Evolutionary conservation across 2,113 vertebrate genomes (phyloP), one percentile per base, ranked within the genome.

Genomic region (Callionymus lyra): DNA sequence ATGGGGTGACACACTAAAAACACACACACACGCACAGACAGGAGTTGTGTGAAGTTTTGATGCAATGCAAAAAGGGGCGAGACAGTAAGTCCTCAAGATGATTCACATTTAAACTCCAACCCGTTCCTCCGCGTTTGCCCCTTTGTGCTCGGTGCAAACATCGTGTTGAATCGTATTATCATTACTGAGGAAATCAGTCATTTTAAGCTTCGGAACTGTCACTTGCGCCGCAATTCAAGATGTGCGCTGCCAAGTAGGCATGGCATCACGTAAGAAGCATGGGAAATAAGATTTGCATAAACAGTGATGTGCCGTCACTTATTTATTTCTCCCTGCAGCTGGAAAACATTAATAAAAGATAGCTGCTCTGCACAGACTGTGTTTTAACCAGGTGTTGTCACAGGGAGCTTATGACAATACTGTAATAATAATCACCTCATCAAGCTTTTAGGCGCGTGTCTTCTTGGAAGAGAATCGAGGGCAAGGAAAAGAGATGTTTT

Each of bases 271-370:
- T 65, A 61, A 78, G 72, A 81, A n/a, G 61, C 65, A 65, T 67
- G 69, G 52, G 62, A 76, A 79, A 83, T 59, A 61, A 68, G 73
- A 80, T 85, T 83, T 75, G 68, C 73, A 76, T 79, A 73, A 81
- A 67, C 54, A 73, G 65, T 68, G 51, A 63, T 53, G 63, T 63
- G 73, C 59, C 33, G 59, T 70, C 65, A 67, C 45, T 73, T 72
- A 68, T 80, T 74, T 65, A 63, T 76, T 68, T 67, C 32, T 54
- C 41, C 51, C 57, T 27, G n/a, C 27, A 35, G 34, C 36, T 13
- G 35, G 34, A 18, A 60, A 41, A 34, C 46, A 34, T 13, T 41
- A 56, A 61, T 43, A 36, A 64, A 59, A 46, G 40, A 59, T 53
- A 46, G 34, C 35, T 21, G 31, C 56, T 50, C 35, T 46, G 31